Percentiles rank a stretch among this genome's conserved stretches.
phyloP scores from a whole-genome alignment of 2,797 vertebrate species.

The Percopsis omiscomaycus region DNA sequence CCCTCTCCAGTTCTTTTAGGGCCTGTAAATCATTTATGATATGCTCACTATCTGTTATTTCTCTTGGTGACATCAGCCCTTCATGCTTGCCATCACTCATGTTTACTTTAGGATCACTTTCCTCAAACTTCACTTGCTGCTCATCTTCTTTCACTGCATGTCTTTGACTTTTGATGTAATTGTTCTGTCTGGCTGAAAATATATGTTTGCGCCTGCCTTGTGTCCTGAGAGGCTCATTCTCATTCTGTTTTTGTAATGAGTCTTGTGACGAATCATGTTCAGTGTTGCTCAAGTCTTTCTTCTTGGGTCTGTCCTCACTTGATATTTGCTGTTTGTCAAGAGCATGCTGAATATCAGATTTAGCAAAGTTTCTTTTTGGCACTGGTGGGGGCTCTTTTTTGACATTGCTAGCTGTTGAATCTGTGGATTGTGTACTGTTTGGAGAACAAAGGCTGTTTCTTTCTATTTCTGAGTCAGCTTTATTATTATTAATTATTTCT shows the following conservation, averaged over 20 bases:
- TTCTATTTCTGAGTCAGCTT: constrained; percentile 11
- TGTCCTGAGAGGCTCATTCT: constrained; percentile 44
- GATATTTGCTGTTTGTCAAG: constrained; percentile 43
- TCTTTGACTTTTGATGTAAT: constrained; percentile 79
- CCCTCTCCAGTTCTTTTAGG: constrained; percentile 64
- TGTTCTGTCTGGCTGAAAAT: constrained; percentile 78
- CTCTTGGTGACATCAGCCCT: constrained; percentile 11
- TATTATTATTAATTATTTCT: constrained; percentile 23
- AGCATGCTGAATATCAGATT: constrained; percentile 50
- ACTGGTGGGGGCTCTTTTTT: constrained; percentile 67
- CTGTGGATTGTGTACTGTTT: constrained; percentile 25
- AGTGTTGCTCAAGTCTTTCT: constrained; percentile 18
- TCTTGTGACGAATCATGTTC: constrained; percentile 26
- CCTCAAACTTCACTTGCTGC: constrained; percentile 30
- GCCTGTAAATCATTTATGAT: constrained; percentile 66
- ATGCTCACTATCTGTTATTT: constrained; percentile 54
- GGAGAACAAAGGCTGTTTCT: constrained; percentile 12
- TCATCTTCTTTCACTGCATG: constrained; percentile 48
- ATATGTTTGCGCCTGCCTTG: constrained; percentile 58
- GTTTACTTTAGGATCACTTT: constrained; percentile 39
- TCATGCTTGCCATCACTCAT: constrained; percentile 18
- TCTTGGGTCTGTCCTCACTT: constrained; percentile 20
- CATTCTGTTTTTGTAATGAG: constrained; percentile 14
- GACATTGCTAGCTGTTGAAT: background rate
- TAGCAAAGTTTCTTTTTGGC: constrained; percentile 57